Conservation (phyloP, 2,888 invertebrate genomes). For the Eupeodes latifasciatus region DNA sequence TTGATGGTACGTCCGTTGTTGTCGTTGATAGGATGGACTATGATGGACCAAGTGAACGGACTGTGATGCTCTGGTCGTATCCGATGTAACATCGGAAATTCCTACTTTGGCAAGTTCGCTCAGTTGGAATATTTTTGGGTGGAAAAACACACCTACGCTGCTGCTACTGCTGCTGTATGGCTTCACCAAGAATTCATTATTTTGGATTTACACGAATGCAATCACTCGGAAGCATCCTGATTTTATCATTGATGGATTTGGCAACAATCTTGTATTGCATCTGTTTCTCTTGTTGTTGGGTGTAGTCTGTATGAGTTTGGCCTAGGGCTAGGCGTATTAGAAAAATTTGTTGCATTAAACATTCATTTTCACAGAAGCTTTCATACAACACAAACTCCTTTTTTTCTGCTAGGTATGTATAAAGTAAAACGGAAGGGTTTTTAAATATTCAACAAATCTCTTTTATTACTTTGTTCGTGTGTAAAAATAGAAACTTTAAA, state of each 20-base stretch:
- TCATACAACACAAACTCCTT: neutral
- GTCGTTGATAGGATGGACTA: conserved; percentile 46
- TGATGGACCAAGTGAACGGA: neutral
- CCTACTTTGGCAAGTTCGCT: conserved; percentile 47
- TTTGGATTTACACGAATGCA: conserved; percentile 72
- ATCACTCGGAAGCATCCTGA: conserved; percentile 73
- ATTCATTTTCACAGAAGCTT: conserved; percentile 37
- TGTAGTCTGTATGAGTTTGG: neutral
- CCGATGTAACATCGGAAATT: conserved; percentile 53
- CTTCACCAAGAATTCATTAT: conserved; percentile 65
- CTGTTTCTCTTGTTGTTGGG: neutral
- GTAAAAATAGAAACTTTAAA: too few relatives aligned
- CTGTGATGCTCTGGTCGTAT: neutral
- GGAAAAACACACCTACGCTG: conserved; percentile 14
- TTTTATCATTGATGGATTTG: conserved; percentile 71
- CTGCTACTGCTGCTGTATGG: neutral
- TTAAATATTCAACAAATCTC: conserved; percentile 1
- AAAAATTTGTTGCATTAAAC: conserved; percentile 31
- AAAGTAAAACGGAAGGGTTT: neutral
- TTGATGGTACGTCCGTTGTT: conserved; percentile 25
- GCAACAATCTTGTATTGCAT: conserved; percentile 18
- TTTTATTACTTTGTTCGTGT: too few relatives aligned
- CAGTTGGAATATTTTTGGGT: conserved; percentile 50
- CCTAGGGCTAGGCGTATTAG: neutral
- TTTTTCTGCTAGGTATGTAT: too few relatives aligned